Base-by-base conservation (phyloP, 1,140 invertebrate species). In the Drosophila ercepeae region DNA sequence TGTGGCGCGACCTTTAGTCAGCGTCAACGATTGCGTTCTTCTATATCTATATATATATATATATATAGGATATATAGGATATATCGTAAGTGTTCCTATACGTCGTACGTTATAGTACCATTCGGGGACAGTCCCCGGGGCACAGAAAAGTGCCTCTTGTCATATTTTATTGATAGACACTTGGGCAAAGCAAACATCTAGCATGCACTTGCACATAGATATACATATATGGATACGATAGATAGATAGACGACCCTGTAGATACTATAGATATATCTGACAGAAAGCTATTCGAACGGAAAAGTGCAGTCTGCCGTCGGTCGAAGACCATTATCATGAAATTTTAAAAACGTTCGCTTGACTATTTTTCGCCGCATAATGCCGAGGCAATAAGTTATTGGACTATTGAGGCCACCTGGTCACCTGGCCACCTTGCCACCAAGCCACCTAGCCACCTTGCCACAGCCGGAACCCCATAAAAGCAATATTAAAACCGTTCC, bases 391-490 rank as follows among this genome's bases (percentile, higher is more conserved):
- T 86, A 84, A 84, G 44, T 73, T 84, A 86, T 86, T 79, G 79
- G 73, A 63, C 73, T 71, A 74, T 86, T 88, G 72, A 55, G 82
- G 81, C 81, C 81, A 86, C 81, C 81, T 86, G 81, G 58, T 71
- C 50, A 52, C 29, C 65, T n/a, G n/a, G 13, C 11, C 29, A 32
- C 29, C 29, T 4, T n/a, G 11, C 3, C 3, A 36, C 34, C 34
- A n/a, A n/a, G 58, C 75, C 50, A 52, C 29, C 65, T n/a, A n/a
- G n/a, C n/a, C n/a, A n/a, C n/a, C n/a, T n/a, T 1, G 9, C 8
- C 3, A 8, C 32, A 16, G 21, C 8, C 36, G 27, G 53, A 42
- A 19, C 39, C 16, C 39, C 39, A 36, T 36, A 13, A 36, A 36
- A 36, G 9, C 27, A 11, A 29, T n/a, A n/a, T n/a, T n/a, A n/a